Conservation (phyloP, 2,113 vertebrate species). For the Butorides virescens region DNA sequence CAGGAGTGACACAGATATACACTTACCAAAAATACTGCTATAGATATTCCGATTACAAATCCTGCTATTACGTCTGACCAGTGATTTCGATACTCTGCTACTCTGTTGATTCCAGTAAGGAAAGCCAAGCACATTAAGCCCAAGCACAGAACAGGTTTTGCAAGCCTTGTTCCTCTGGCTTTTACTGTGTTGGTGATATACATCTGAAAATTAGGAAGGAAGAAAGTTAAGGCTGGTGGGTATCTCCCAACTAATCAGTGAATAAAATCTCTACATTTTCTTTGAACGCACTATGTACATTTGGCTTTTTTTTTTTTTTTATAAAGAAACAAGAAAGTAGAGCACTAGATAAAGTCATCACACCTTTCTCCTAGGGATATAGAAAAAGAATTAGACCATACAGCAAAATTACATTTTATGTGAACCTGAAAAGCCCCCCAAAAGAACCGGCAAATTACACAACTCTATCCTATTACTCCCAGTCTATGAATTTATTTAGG, state of each 20-base stretch:
- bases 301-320: background rate
- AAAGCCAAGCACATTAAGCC: slow-evolving; percentile 94
- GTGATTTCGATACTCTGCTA: slow-evolving; percentile 98
- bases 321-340: background rate
- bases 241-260: background rate
- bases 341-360: background rate
- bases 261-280: background rate
- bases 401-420: background rate
- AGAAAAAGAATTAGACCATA: background rate
- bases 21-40: slow-evolving; percentile 96
- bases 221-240: background rate
- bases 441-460: background rate
- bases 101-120: slow-evolving; percentile 95
- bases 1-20: background rate
- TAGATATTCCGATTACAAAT: slow-evolving; percentile 91
- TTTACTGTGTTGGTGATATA: slow-evolving; percentile 95
- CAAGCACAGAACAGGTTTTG: slow-evolving; percentile 92
- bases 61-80: slow-evolving; percentile 98
- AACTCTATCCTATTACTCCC: background rate
- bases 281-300: background rate
- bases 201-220: slow-evolving; percentile 83
- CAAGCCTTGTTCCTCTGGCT: slow-evolving; percentile 93
- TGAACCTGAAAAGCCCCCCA: background rate
- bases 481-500: background rate
- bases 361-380: background rate